A percentile compares a stretch with the other conserved stretches of the same genome.
Evolutionary conservation across 2,797 vertebrate species (phyloP).

Genomic region (Syngnathus rostellatus): DNA sequence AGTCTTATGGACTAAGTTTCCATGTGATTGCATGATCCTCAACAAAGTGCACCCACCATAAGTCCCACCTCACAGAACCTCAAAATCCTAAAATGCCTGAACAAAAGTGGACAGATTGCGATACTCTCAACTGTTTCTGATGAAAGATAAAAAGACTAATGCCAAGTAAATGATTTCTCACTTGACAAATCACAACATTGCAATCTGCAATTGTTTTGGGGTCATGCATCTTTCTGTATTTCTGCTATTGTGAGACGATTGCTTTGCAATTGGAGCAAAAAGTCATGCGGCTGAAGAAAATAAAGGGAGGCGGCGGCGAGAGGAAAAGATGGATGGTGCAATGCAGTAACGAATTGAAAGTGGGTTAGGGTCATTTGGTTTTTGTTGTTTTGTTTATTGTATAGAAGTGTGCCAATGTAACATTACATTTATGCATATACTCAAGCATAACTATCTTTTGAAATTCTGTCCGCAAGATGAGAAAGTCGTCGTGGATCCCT

Average conservation of each 20-base stretch:
- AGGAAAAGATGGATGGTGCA: slow-evolving; percentile 29
- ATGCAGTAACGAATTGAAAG: slow-evolving; percentile 45
- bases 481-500: slow-evolving; percentile 28
- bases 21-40: not conserved
- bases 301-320: slow-evolving; percentile 28
- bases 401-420: too few relatives aligned
- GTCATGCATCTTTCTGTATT: slow-evolving; percentile 2
- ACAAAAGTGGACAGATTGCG: not conserved
- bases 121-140: not conserved
- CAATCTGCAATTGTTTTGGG: not conserved
- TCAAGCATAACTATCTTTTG: not conserved
- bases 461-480: slow-evolving; percentile 12
- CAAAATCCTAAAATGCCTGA: not conserved
- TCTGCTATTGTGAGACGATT: slow-evolving; percentile 13
- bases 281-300: slow-evolving; percentile 25
- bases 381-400: slow-evolving; percentile 1
- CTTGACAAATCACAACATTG: not conserved
- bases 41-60: not conserved
- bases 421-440: not conserved
- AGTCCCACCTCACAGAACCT: not conserved
- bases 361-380: slow-evolving; percentile 43
- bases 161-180: not conserved
- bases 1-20: slow-evolving; percentile 1
- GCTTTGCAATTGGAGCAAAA: slow-evolving; percentile 19
- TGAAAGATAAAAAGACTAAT: not conserved